Evolutionary conservation across 2,797 vertebrate species (phyloP), one percentile per base, ranked within the genome.

Genomic region (Melopsittacus undulatus): DNA sequence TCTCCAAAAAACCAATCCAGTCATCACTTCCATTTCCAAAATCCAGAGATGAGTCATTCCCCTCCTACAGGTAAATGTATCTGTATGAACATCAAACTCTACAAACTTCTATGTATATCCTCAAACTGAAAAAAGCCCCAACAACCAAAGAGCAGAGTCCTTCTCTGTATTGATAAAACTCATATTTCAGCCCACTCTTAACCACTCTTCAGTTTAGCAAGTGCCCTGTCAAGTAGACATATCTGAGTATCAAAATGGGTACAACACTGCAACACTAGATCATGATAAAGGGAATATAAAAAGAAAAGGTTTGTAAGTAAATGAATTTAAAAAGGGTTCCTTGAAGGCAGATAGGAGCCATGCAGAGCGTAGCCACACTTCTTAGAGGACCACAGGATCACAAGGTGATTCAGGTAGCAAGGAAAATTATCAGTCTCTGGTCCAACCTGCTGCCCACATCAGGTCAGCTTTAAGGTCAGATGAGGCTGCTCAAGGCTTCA

Each of bases 1-100:
- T 84, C 90, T 90, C 67, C 94, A 94, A 81, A 95, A 96, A 96
- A 94, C 92, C 85, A 95, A 96, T 88, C 88, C 92, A 96, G 77
- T 92, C 87, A 95, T 89, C 90, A 79, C 34, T 90, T 90, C 88
- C 85, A 90, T 94, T 88, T 94, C 75, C 87, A 75, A 64, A 95
- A 76, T 22, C 22, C 59, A 83, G 40, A 82, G 73, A 95, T 96
- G 94, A 96, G 57, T 96, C 89, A 95, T 43, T 80, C 9, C 6
- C 64, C 88, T 87, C 92, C 81, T 86, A 92, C 70, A 88, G 68
- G 77, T 92, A 86, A 94, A 94, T n/a, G 56, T 77, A 80, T 94
- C 83, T 94, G 70, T 77, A 67, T 29, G 66, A 90, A 87, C 69
- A 94, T 40, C 75, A 87, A 54, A 40, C 69, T 88, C 83, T 79